phyloP scores from a whole-genome alignment of 1,140 invertebrate genomes.

The Arion vulgaris region DNA sequence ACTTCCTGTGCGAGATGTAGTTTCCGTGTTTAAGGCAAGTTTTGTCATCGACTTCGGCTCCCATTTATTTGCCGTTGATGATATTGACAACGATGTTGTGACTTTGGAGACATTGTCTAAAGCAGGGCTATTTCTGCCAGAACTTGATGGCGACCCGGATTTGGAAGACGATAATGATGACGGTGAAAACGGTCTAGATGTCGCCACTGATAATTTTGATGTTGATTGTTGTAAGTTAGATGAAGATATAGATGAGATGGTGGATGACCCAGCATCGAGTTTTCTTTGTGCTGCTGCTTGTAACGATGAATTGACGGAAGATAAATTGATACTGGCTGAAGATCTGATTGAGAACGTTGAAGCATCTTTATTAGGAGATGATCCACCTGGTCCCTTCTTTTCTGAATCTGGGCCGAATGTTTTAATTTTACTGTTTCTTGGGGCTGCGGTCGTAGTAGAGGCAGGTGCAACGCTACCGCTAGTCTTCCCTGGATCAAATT shows the following conservation, averaged over 20 bases:
- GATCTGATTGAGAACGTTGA: neutral
- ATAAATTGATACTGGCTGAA: slow-evolving; percentile 6
- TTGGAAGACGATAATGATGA: slow-evolving; percentile 15
- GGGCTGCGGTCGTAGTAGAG: neutral
- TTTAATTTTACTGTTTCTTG: neutral
- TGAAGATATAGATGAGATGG: neutral
- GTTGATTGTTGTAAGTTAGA: neutral
- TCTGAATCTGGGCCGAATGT: neutral
- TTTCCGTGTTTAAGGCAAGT: neutral
- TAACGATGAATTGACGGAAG: slow-evolving; percentile 31
- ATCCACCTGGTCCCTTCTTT: neutral
- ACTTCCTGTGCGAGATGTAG: neutral
- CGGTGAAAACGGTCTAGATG: slow-evolving; percentile 18
- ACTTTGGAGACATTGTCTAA: neutral
- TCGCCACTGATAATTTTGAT: neutral
- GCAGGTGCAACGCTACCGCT: neutral
- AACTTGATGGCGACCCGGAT: neutral
- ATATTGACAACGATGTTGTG: neutral
- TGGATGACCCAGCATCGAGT: neutral
- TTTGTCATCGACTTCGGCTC: neutral
- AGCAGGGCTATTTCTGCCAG: slow-evolving; percentile 13
- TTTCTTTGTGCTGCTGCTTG: slow-evolving; percentile 32
- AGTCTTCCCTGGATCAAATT: slow-evolving; percentile 41
- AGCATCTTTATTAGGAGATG: neutral
- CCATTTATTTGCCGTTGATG: slow-evolving; percentile 15